Evolutionary conservation across 53 echinoderm and acorn worm genomes (phyloP).

Genomic region (Actinopyga echinites): DNA sequence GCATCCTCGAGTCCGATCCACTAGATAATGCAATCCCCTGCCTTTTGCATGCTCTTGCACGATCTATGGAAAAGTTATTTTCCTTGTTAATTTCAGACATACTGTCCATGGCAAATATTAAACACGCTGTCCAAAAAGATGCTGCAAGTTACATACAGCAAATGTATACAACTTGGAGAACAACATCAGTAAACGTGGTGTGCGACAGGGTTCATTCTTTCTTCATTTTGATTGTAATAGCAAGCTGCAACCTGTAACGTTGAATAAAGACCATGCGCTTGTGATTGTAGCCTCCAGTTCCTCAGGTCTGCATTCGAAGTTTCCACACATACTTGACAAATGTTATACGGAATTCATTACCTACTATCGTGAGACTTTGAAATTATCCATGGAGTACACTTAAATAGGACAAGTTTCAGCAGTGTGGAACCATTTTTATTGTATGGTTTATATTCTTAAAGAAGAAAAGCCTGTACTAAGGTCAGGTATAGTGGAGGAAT

Average conservation of each 20-base stretch:
- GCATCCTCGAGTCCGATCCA: neutral
- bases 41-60: neutral
- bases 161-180: neutral
- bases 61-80: neutral
- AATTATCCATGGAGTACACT: neutral
- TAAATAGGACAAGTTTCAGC: neutral
- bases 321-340: neutral
- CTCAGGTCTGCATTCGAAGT: neutral
- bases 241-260: neutral
- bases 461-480: no score
- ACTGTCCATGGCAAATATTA: neutral
- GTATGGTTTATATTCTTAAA: neutral
- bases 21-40: neutral
- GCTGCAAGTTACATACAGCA: neutral
- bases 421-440: constrained; percentile 4
- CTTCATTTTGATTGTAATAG: neutral
- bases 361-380: neutral
- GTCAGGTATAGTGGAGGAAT: no score
- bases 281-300: neutral
- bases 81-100: neutral
- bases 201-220: neutral
- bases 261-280: neutral
- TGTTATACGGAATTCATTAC: constrained; percentile 2
- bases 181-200: neutral
- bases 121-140: neutral